Conservation (phyloP, 2,113 vertebrate genomes). For the Lethenteron reissneri region DNA sequence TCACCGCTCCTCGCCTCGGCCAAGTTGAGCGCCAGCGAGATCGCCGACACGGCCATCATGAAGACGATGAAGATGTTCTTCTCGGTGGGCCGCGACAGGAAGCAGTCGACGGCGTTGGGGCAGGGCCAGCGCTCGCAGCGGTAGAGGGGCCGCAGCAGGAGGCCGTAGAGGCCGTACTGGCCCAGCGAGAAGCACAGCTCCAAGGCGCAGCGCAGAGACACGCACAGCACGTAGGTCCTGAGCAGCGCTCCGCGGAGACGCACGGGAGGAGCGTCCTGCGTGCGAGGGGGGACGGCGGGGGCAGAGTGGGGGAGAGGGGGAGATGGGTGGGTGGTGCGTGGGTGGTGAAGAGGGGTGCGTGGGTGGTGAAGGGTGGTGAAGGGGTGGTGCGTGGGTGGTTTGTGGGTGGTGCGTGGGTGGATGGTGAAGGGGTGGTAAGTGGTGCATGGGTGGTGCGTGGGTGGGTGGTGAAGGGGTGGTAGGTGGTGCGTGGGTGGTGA, state of each 20-base stretch:
- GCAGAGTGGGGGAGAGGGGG: too few species aligned
- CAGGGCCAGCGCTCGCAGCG: constrained; percentile 54
- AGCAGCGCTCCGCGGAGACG: constrained; percentile 34
- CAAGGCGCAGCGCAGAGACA: constrained; percentile 61
- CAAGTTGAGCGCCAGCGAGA: constrained; percentile 66
- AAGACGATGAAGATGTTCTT: constrained; percentile 94
- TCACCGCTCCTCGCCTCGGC: constrained; percentile 21
- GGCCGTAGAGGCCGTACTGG: constrained; percentile 66
- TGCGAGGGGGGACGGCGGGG: too few species aligned
- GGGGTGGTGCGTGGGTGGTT: too few species aligned
- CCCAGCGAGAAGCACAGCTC: constrained; percentile 70
- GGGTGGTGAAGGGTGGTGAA: too few species aligned
- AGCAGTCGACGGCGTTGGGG: constrained; percentile 77
- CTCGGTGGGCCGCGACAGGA: constrained; percentile 78
- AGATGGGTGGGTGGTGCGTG: too few species aligned
- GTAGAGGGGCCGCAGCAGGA: constrained; percentile 60
- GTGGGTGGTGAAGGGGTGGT: too few species aligned
- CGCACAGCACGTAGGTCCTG: constrained; percentile 68
- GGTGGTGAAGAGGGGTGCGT: too few species aligned
- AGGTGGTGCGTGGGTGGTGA: too few species aligned
- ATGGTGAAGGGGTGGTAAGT: too few species aligned
- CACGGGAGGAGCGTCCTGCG: too few species aligned
- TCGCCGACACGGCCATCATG: constrained; percentile 60
- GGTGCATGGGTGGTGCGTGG: too few species aligned
- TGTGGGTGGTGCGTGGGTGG: too few species aligned